Conservation (phyloP, 1,140 invertebrate genomes). For the Acromyrmex heyeri region DNA sequence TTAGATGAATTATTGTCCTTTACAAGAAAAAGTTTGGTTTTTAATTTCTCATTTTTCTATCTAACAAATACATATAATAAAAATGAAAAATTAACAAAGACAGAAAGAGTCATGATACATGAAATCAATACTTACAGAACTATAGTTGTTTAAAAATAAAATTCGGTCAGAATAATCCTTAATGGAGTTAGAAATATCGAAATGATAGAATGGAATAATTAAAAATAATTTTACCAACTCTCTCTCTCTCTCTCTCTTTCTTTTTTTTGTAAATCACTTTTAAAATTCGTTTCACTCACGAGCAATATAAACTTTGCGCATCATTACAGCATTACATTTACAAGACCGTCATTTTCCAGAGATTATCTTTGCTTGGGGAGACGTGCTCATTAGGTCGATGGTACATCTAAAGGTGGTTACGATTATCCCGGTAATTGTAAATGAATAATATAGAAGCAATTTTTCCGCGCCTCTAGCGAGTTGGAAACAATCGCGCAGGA, state of each 20-base stretch:
- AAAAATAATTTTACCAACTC: slow-evolving; percentile 12
- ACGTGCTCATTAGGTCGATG: slow-evolving; percentile 61
- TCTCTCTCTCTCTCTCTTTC: not conserved
- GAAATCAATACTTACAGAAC: not conserved
- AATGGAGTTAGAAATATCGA: slow-evolving; percentile 13
- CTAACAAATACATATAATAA: slow-evolving; percentile 4
- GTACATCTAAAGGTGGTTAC: slow-evolving; percentile 42
- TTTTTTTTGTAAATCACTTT: not conserved
- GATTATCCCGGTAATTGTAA: slow-evolving; percentile 62
- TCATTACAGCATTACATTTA: not conserved
- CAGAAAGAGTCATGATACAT: not conserved
- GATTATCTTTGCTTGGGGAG: slow-evolving; percentile 60
- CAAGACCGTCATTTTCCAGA: slow-evolving; percentile 44
- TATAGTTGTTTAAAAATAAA: not conserved
- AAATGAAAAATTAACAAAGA: not conserved
- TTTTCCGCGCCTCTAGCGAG: slow-evolving; percentile 47
- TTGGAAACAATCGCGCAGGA: slow-evolving; percentile 34
- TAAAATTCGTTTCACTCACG: slow-evolving; percentile 13
- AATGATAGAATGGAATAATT: not conserved
- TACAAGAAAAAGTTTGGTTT: not conserved
- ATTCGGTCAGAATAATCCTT: not conserved
- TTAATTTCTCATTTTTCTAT: not conserved
- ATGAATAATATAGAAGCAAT: slow-evolving; percentile 71
- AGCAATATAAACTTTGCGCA: slow-evolving; percentile 31
- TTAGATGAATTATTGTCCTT: not conserved